phyloP scores from a whole-genome alignment of 2,113 vertebrate species.

The Trogon surrucura region DNA sequence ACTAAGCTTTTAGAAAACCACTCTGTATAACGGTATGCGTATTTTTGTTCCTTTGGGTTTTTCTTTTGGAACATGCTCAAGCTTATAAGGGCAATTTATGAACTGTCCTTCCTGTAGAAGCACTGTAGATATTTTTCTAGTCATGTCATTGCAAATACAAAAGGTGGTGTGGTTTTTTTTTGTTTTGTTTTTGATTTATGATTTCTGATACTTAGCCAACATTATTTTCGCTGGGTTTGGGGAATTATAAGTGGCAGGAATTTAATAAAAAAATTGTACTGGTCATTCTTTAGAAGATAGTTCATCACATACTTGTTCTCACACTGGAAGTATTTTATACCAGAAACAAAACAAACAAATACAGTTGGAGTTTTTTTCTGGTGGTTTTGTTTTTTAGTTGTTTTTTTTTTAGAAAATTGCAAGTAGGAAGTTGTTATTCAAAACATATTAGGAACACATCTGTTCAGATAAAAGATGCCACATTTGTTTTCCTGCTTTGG shows the following conservation, averaged over 20 bases:
- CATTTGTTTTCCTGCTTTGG: background rate
- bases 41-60: constrained; percentile 4
- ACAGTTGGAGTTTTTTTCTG: background rate
- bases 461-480: background rate
- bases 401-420: background rate
- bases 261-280: background rate
- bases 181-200: background rate
- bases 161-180: background rate
- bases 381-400: too few species aligned
- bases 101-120: constrained; percentile 7
- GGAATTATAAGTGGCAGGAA: background rate
- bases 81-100: constrained; percentile 17
- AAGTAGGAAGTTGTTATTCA: background rate
- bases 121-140: background rate
- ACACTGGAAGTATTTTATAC: background rate
- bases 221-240: background rate
- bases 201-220: background rate
- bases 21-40: background rate
- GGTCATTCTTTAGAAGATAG: background rate
- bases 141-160: background rate
- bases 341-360: background rate
- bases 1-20: background rate
- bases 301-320: background rate
- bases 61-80: background rate
- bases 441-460: background rate